Evolutionary conservation across 2,797 vertebrate genomes (phyloP).

Genomic region (Lacerta viridis): DNA sequence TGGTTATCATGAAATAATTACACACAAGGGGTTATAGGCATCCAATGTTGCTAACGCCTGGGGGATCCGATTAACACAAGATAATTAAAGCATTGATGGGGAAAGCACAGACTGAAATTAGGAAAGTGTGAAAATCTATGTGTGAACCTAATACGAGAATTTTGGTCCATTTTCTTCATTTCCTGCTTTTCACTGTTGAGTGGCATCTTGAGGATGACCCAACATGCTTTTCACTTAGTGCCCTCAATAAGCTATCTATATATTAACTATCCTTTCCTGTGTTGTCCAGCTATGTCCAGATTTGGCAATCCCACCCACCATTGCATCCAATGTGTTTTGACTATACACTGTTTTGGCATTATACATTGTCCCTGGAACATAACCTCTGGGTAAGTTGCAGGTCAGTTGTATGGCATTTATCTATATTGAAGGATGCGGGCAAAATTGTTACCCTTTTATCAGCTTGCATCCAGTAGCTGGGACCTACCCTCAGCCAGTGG

Average conservation of each 20-base stretch:
- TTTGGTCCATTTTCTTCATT: neutral
- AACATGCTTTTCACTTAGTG: neutral
- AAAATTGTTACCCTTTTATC: neutral
- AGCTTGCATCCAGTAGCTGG: neutral
- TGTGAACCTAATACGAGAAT: neutral
- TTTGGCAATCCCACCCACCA: too few relatives aligned
- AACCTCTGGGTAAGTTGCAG: too few relatives aligned
- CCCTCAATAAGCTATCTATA: neutral
- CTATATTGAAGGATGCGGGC: neutral
- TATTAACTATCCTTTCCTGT: neutral
- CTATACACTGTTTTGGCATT: too few relatives aligned
- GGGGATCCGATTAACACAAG: constrained; percentile 66
- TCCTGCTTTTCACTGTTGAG: neutral
- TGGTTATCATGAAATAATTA: constrained; percentile 73
- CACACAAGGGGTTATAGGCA: constrained; percentile 58
- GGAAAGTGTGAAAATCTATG: constrained; percentile 41
- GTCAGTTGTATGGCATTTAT: too few relatives aligned
- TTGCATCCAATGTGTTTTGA: too few relatives aligned
- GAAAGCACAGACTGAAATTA: constrained; percentile 34
- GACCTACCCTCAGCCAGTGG: neutral
- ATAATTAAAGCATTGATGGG: constrained; percentile 68
- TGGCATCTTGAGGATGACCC: neutral
- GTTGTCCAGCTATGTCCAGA: too few relatives aligned
- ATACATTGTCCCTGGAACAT: too few relatives aligned
- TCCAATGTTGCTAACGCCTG: constrained; percentile 47